These are phyloP conservation scores for Drosophila triauraria DNA, from an alignment of 1,140 invertebrate species.

Conservation along the genomic window DNA sequence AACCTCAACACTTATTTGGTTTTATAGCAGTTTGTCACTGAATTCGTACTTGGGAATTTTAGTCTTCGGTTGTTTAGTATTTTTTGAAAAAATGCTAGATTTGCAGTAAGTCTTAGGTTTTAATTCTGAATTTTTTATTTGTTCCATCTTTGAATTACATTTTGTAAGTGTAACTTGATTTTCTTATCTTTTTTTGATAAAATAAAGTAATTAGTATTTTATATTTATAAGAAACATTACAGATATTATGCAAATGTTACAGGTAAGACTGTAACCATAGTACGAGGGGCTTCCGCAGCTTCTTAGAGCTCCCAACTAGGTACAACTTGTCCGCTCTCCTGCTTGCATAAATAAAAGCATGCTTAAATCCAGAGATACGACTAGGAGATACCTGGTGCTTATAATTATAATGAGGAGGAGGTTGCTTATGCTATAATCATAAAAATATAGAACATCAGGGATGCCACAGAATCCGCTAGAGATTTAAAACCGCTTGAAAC, in stretches of 20 bases:
- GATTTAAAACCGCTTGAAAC: neutral
- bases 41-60: conserved; percentile 2
- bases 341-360: conserved; percentile 26
- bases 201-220: neutral
- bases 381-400: neutral
- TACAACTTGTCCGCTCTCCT: conserved; percentile 9
- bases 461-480: no score
- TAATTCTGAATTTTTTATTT: neutral
- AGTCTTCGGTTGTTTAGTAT: neutral
- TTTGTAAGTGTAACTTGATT: neutral
- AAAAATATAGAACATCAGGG: no score
- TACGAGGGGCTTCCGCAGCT: neutral
- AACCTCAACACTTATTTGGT: no score
- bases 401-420: no score
- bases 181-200: neutral
- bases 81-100: neutral
- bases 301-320: conserved; percentile 3
- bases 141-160: neutral
- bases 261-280: conserved; percentile 4
- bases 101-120: neutral
- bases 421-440: no score
- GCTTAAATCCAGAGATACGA: neutral
- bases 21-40: no score
- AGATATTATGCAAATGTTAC: neutral
- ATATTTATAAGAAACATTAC: neutral